A percentile compares a stretch with the other conserved stretches of the same genome.
phyloP scores from a whole-genome alignment of 2,888 invertebrate genomes.

The Megastigmus dorsalis region DNA sequence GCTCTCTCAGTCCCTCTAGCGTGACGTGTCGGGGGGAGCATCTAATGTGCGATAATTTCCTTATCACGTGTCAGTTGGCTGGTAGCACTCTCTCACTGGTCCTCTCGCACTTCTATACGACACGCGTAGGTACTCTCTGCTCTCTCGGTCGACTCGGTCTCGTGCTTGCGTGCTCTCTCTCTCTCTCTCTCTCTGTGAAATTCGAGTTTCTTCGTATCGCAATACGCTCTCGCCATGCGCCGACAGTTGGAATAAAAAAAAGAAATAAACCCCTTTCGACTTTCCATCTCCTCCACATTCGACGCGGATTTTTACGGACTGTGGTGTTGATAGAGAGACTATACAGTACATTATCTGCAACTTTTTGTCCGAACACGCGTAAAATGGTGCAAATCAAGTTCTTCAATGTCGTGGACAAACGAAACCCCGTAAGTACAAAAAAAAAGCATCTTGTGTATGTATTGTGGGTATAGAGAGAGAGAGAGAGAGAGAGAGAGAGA shows the following conservation, averaged over 20 bases:
- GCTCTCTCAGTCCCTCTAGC: slow-evolving; percentile 50
- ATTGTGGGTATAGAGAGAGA: too few species aligned
- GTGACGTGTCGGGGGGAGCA: slow-evolving; percentile 63
- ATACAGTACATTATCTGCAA: too few species aligned
- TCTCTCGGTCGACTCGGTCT: neutral
- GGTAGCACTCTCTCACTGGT: slow-evolving; percentile 51
- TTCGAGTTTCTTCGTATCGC: too few species aligned
- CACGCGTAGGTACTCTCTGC: neutral
- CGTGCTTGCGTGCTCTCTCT: neutral
- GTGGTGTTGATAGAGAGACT: too few species aligned
- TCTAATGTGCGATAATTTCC: slow-evolving; percentile 62
- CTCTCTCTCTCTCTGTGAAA: neutral
- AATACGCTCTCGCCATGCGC: neutral
- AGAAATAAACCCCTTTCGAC: too few species aligned
- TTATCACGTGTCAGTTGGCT: slow-evolving; percentile 64
- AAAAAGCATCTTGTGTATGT: too few species aligned
- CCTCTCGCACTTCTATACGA: neutral
- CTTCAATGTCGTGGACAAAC: slow-evolving; percentile 66
- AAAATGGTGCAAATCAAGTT: slow-evolving; percentile 68
- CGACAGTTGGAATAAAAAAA: neutral
- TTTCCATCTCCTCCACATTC: too few species aligned
- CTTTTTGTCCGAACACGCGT: neutral
- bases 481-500: too few species aligned
- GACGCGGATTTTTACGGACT: too few species aligned
- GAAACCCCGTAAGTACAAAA: slow-evolving; percentile 67